Base-by-base conservation (phyloP, 2,797 vertebrate genomes). In the Harpagifer antarcticus region DNA sequence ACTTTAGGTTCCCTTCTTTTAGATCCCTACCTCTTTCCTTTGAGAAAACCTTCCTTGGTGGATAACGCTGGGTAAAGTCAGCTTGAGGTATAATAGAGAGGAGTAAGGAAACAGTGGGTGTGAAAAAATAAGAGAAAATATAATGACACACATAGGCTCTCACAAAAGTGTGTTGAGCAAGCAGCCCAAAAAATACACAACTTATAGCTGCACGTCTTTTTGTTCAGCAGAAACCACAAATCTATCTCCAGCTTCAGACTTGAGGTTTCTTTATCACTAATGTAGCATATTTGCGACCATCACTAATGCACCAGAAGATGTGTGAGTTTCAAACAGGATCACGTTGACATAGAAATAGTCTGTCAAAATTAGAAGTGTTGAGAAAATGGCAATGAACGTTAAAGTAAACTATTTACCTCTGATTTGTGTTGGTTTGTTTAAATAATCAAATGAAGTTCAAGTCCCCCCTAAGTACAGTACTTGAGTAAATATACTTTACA, bases 31-130 rank as follows among this genome's bases (percentile, higher is more conserved):
- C 88, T 94, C 89, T 92, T 79, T 93, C 93, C 93, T 92, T 86
- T 94, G 81, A 89, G 92, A 94, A 93, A 94, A 85, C 92, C 91
- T 84, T 93, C 93, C 89, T 83, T 93, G 90, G 84, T 88, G 93
- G 87, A 90, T 83, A 88, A 93, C 94, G 91, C 91, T 95, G 95
- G 92, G 88, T 83, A 94, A 93, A 95, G 91, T 90, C 92, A 95
- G 93, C 91, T 94, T 89, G 73, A 91, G 88, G 92, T 95, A 92
- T 82, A 93, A 81, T 93, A 94, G 92, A 93, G 79, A 90, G 43
- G 56, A 60, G 70, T 65, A 76, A 53, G 58, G 72, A 57, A 84
- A 47, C 47, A 71, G 16, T 4, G 40, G 6, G 11, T 58, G 55
- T 74, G 81, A 90, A 94, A 61, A 55, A 71, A 50, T 11, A 47